A percentile compares a stretch with the other conserved stretches of the same genome.
These are phyloP conservation scores for Drosophila obscura DNA, from an alignment of 1,140 invertebrate genomes.

Conservation along the genomic window DNA sequence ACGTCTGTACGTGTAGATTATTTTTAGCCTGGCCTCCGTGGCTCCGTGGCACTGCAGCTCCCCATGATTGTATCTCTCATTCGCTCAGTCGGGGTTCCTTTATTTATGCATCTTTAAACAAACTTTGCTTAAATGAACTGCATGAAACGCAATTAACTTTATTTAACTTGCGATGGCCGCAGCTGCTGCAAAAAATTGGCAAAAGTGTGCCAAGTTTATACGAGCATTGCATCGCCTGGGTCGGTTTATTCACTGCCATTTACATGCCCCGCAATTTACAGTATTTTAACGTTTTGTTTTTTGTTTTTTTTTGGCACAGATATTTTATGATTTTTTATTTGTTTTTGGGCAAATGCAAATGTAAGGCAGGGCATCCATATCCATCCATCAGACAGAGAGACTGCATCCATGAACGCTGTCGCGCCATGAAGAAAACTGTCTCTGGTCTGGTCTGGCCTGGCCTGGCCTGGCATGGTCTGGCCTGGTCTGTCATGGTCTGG, in stretches of 20 bases:
- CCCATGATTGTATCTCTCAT: background rate
- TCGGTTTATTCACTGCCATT: conserved; percentile 34
- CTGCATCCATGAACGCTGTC: conserved; percentile 25
- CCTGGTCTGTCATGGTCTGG: background rate
- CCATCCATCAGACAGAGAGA: conserved; percentile 41
- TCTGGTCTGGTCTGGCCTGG: background rate
- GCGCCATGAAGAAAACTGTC: no score
- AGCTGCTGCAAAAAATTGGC: conserved; percentile 30
- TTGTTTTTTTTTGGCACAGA: conserved; percentile 40
- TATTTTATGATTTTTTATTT: conserved; percentile 53
- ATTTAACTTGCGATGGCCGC: conserved; percentile 49
- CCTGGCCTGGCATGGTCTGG: background rate
- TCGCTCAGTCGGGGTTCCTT: conserved; percentile 5
- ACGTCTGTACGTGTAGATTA: conserved; percentile 6
- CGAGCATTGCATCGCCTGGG: conserved; percentile 13
- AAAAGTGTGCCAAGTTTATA: conserved; percentile 71
- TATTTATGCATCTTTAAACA: conserved; percentile 66
- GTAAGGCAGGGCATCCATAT: conserved; percentile 36
- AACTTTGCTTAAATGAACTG: conserved; percentile 42
- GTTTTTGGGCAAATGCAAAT: conserved; percentile 42
- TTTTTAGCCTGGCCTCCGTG: conserved; percentile 39
- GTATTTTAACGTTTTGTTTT: conserved; percentile 51
- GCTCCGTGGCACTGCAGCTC: conserved; percentile 2
- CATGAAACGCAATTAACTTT: conserved; percentile 73
- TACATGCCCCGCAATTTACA: conserved; percentile 32